Base-by-base conservation (phyloP, 37 sponge, comb jelly and placozoan genomes). In the Ianthella basta region DNA sequence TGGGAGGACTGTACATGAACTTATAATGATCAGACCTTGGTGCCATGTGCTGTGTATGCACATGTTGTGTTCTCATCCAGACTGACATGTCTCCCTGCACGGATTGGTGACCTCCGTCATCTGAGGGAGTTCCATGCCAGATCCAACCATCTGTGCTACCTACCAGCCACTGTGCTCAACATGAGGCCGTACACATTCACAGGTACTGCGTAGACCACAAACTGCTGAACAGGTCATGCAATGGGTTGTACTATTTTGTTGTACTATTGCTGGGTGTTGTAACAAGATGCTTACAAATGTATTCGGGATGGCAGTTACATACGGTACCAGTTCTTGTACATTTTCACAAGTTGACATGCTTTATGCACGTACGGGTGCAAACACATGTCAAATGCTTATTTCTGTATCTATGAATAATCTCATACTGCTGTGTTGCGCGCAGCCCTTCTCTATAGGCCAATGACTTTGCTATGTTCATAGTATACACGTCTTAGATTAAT, bases 51-150 rank as follows among this genome's bases (percentile, higher is more conserved):
- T 72, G 21, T 53, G 24, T 44, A 40, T 40, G 16, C 79, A 37
- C 10, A n/a, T n/a, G n/a, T n/a, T 44, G 10, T 57, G 4, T 81
- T 13, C 68, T 2, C 40, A 20, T 81, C 39, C 59, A 94, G 94
- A 53, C 63, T 94, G 29, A 36, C 39, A 19, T 54, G 37, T 54
- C 70, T 94, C 29, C 94, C 94, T 20, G 27, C 36, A 56, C 73
- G 68, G 34, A 88, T 94, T 53, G 94, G 94, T 0, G 30, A 55
- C 34, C 86, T 94, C 29, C 32, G 54, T 0, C 35, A 80, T 23
- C 85, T 94, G 25, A 90, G 85, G 50, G 94, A 90, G 69, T 81
- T 94, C 21, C 94, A 94, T 39, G 55, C 90, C 29, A 80, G 91
- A 56, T 75, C 87, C 35, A 94, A 94, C 84, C 0, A 18, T n/a